Evolutionary conservation across 2,888 invertebrate genomes (phyloP).

Genomic region (Formica aserva): DNA sequence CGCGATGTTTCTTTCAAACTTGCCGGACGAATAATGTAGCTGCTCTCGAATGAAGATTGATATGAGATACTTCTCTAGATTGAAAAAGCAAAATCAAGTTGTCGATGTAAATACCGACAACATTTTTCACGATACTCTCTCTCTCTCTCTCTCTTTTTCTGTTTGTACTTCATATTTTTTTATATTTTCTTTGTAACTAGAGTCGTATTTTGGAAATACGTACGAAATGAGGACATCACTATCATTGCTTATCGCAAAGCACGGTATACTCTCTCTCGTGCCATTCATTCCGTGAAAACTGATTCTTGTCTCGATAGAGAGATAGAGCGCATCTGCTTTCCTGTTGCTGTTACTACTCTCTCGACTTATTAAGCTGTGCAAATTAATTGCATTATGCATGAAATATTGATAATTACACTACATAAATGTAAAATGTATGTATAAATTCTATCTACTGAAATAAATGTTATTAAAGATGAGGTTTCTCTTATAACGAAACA

Average conservation of each 20-base stretch:
- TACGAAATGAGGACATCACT: slow-evolving; percentile 2
- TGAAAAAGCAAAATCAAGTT: slow-evolving; percentile 20
- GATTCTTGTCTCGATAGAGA: slow-evolving; percentile 34
- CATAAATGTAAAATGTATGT: slow-evolving; percentile 18
- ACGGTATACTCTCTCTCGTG: neutral
- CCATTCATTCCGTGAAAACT: slow-evolving; percentile 44
- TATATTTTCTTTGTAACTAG: neutral
- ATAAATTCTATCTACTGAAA: slow-evolving; percentile 26
- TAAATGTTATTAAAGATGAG: slow-evolving; percentile 34
- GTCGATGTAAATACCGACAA: slow-evolving; percentile 24
- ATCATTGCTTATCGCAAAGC: slow-evolving; percentile 34
- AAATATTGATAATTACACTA: slow-evolving; percentile 42
- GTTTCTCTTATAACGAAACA: slow-evolving; percentile 17
- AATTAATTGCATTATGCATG: slow-evolving; percentile 45
- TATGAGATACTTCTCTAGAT: neutral
- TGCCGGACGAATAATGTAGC: neutral
- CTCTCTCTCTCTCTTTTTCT: neutral
- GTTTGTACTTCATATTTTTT: neutral
- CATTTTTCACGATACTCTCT: slow-evolving; percentile 12
- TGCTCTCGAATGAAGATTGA: slow-evolving; percentile 15
- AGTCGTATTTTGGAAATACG: slow-evolving; percentile 20
- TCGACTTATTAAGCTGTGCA: slow-evolving; percentile 32
- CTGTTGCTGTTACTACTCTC: slow-evolving; percentile 24
- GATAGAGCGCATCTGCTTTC: slow-evolving; percentile 12
- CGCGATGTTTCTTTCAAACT: neutral